Base-by-base conservation (phyloP, 2,888 invertebrate genomes). In the Lucinisca nassula region DNA sequence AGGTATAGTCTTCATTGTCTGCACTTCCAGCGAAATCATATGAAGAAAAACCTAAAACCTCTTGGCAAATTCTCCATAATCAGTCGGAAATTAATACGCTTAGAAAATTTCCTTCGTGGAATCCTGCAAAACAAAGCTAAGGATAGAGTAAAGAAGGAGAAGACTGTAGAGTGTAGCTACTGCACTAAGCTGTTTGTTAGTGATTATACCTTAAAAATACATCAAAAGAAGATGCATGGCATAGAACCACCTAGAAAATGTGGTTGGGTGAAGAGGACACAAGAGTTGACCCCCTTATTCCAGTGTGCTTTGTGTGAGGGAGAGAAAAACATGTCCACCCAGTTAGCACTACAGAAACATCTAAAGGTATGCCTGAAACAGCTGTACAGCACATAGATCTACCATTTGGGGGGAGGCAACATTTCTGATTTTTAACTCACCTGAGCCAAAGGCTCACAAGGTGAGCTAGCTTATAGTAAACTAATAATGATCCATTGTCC, bases 181-280 rank as follows among this genome's bases (percentile, higher is more conserved):
- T 84, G 84, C 67, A n/a, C 37, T 14, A 84, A 84, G 38, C 70
- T 40, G 72, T 79, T 84, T 40, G 37, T 40, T 0, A 73, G 55
- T 14, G 45, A 76, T 30, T 30, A 38, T 17, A 80, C 76, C 0
- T 38, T 84, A 21, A 37, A 24, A 21, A 12, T 51, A 0, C 84
- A 84, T 58, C 67, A 35, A 30, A 67, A 21, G 35, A 32, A 67
- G 1, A 67, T 67, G 67, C 67, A 67, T 35, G 67, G 67, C 1
- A 21, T 67, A 12, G 35, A 32, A 21, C 67, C 67, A 1, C 3
- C 21, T 32, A 27, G 67, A 10, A 67, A 67, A 32, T 35, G 35
- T 14, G 32, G 35, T 3, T 32, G 2, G 4, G 67, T n/a, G 35
- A 67, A 17, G 30, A 58, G 14, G 14, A 27, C 58, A 27, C 24